Percentiles rank a stretch among this genome's conserved stretches.
Conservation (phyloP, 2,888 invertebrate genomes). For the Heliconius charithonia region DNA sequence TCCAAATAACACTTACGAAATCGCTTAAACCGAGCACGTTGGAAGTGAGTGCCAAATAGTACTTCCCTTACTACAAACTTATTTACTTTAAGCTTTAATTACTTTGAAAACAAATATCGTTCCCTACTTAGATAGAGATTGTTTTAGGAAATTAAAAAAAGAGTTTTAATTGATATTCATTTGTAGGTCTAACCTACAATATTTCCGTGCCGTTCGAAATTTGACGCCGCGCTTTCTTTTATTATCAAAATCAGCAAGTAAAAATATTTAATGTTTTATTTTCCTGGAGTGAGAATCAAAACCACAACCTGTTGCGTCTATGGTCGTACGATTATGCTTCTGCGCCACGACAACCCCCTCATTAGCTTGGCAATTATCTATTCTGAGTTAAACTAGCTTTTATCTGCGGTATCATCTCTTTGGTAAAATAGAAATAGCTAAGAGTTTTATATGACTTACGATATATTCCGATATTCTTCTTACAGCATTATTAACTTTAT, state of each 20-base stretch:
- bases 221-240: no score
- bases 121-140: background rate
- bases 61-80: slow-evolving; percentile 29
- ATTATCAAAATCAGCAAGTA: no score
- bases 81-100: slow-evolving; percentile 30
- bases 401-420: no score
- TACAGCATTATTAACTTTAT: background rate
- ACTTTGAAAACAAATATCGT: slow-evolving; percentile 30
- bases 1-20: slow-evolving; percentile 40
- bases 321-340: no score
- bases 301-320: no score
- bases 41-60: slow-evolving; percentile 37
- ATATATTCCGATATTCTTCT: background rate
- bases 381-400: no score
- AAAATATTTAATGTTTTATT: no score
- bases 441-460: no score
- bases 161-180: background rate
- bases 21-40: slow-evolving; percentile 35
- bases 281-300: no score
- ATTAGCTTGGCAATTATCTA: no score
- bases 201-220: background rate
- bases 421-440: no score
- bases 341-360: no score
- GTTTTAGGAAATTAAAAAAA: slow-evolving; percentile 6
- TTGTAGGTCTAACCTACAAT: background rate